Percentiles rank a stretch among this genome's conserved stretches.
Evolutionary conservation across 2,888 invertebrate species (phyloP).

Genomic region (Troglohyphantes excavatus): DNA sequence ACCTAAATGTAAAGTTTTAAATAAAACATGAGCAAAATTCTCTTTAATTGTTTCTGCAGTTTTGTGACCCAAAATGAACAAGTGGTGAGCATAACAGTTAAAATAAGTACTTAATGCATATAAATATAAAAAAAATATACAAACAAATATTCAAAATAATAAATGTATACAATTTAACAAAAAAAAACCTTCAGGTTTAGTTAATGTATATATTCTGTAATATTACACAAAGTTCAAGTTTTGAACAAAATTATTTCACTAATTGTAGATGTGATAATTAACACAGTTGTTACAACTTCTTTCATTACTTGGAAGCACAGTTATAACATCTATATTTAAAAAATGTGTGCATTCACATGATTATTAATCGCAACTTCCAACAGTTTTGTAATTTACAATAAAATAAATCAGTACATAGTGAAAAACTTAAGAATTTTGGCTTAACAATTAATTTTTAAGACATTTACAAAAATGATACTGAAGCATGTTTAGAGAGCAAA

Average conservation of each 20-base stretch:
- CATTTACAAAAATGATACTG: neutral
- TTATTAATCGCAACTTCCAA: constrained; percentile 39
- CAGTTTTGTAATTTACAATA: no score
- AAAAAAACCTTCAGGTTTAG: constrained; percentile 10
- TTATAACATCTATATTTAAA: constrained; percentile 40
- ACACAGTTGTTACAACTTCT: constrained; percentile 3
- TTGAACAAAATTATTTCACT: constrained; percentile 2
- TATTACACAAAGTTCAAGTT: neutral
- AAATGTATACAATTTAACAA: constrained; percentile 11
- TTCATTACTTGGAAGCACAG: constrained; percentile 66
- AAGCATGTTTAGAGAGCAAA: neutral
- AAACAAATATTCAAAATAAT: constrained; percentile 7
- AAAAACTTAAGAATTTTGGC: neutral
- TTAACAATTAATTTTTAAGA: neutral
- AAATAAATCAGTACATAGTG: neutral
- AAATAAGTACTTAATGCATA: constrained; percentile 33
- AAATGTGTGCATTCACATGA: constrained; percentile 29
- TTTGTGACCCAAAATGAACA: constrained; percentile 56
- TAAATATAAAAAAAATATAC: neutral
- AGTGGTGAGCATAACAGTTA: constrained; percentile 13
- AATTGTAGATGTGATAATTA: neutral
- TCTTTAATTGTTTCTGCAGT: constrained; percentile 17
- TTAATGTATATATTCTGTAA: neutral
- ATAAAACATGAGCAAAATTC: constrained; percentile 53
- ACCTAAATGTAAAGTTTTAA: neutral